Base-by-base conservation (phyloP, 30 jellyfish, hydroid and myxozoan species). In the Rhopilema esculentum region DNA sequence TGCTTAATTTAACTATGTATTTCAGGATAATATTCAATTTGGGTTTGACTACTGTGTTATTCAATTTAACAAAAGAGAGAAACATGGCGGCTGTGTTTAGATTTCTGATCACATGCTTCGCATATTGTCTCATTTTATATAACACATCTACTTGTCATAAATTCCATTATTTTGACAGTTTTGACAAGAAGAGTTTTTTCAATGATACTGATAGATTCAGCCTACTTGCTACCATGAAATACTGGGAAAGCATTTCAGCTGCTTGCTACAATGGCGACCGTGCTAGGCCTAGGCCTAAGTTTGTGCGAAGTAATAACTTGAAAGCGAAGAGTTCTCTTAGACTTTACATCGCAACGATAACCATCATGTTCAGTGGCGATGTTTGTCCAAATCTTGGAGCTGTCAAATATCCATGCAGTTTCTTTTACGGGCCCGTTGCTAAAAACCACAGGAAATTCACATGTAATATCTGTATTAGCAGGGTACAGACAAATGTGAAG, bases 381-480 rank as follows among this genome's bases (percentile, higher is more conserved):
- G 27, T 70, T n/a, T 18, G 81, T 29, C 49, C 27, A 28, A 79
- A 79, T 79, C 89, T 80, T 79, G 89, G 89, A 12, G 73, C 89
- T 16, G 50, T 79, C 2, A 65, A 1, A n/a, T 12, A 64, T 51
- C 71, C 89, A 4, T 79, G 80, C 51, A 0, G 22, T 0, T 21
- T 79, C 16, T 79, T 70, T 53, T 48, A 4, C 4, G 66, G 89
- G 17, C 89, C 89, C 49, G 82, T 79, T 1, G 69, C 80, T 15
- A 77, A 23, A 65, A 79, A 32, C 72, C 80, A 65, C 52, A 79
- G 0, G 66, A 62, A 69, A 1, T 25, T 79, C 15, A 12, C 27
- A 19, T 79, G 81, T 79, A 72, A 79, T 25, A n/a, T 22, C 63
- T 79, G 89, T 30, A 27, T 8, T 62, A 31, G 15, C 25, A 8